Evolutionary conservation across 2,888 invertebrate genomes (phyloP), one percentile per base, ranked within the genome.

Genomic region (Drosophila leonis): DNA sequence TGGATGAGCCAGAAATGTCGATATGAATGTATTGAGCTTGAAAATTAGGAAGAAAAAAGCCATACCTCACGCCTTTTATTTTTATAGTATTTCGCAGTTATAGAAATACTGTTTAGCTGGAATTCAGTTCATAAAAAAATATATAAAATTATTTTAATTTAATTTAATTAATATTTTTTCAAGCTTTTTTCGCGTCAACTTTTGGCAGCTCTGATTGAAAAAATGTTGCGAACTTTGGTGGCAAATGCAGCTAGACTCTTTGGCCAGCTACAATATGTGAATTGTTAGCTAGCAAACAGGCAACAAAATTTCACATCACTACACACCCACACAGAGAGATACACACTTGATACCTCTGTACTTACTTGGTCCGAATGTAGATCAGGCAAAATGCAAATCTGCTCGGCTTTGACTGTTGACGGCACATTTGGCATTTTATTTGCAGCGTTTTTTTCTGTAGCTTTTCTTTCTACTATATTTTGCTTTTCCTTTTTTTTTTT

Each of bases 371-470:
- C 64, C 66, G 65, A 65, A 80, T 72, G 74, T 81, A 83, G 75
- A 85, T 85, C 82, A 74, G 83, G 83, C 54, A 80, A 78, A 80
- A 87, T 87, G 88, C 78, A 87, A 87, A 87, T 87, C 86, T 87
- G 71, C 65, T 60, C 56, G 70, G 52, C 64, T 80, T 82, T 82
- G 86, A 80, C 70, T 86, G 80, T 80, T 86, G 88, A 85, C 83
- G 83, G 83, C 74, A 67, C 81, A 85, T 83, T 83, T 83, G 78
- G 51, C 75, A 75, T 75, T 73, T 75, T 74, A 48, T 46, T 44
- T 29, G 27, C 46, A 31, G 27, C 41, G 9, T 12, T 4, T 56
- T 66, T 54, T 65, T 27, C 10, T 7, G n/a, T 6, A 18, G 29
- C 44, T 24, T 1, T 8, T 54, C 54, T 54, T 54, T 54, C 18